Percentiles rank a stretch among this genome's conserved stretches.
Conservation (phyloP, 1,140 invertebrate genomes). For the Marisa cornuarietis region DNA sequence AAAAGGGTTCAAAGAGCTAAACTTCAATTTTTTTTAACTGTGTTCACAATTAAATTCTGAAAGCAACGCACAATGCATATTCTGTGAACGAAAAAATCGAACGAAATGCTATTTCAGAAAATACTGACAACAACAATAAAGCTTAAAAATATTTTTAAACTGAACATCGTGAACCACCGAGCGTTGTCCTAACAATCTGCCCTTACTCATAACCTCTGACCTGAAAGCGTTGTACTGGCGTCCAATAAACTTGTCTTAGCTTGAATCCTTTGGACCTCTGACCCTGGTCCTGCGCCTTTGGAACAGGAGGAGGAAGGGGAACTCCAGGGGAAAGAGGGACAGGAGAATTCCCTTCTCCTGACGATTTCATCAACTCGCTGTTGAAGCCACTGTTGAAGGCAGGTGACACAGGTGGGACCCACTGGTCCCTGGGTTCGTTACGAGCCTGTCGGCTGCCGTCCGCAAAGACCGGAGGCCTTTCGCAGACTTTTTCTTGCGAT, state of each 20-base stretch:
- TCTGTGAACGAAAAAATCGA: too few species aligned
- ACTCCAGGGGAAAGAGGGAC: neutral
- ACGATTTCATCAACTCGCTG: neutral
- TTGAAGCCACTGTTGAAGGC: neutral
- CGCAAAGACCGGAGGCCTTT: too few species aligned
- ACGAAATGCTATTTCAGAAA: too few species aligned
- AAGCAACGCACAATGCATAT: too few species aligned
- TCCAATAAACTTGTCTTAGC: conserved; percentile 38
- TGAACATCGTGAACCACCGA: neutral
- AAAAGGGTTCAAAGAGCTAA: neutral
- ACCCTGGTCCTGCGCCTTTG: neutral
- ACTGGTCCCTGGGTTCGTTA: too few species aligned
- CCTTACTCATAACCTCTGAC: conserved; percentile 2
- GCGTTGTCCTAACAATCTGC: neutral
- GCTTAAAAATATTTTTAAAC: neutral
- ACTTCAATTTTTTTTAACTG: neutral
- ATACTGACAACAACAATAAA: too few species aligned
- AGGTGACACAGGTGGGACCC: too few species aligned
- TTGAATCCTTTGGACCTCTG: conserved; percentile 23
- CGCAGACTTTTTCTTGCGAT: too few species aligned
- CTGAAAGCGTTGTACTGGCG: conserved; percentile 23
- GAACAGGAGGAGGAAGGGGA: neutral
- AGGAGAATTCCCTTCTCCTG: neutral
- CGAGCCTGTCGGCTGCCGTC: too few species aligned
- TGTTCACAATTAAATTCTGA: too few species aligned